Evolutionary conservation across 2,888 invertebrate species (phyloP).

Genomic region (Calliphora vomitoria): DNA sequence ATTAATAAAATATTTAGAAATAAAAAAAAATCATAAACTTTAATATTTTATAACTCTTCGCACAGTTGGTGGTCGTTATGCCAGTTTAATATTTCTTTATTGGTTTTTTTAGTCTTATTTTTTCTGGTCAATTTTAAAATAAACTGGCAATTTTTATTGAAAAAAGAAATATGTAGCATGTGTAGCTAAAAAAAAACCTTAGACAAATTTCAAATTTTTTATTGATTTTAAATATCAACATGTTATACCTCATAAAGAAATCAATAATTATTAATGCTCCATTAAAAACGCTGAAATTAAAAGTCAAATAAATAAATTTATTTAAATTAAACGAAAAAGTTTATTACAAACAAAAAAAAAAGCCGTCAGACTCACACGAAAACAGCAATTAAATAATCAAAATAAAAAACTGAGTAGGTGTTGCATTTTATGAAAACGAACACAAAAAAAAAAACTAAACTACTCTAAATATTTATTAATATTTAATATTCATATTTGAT

Average conservation of each 20-base stretch:
- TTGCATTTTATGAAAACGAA: background rate
- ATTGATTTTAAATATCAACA: conserved; percentile 5
- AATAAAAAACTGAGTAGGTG: conserved; percentile 26
- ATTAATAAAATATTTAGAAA: background rate
- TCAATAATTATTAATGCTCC: conserved; percentile 13
- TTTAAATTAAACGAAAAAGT: background rate
- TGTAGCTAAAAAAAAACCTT: background rate
- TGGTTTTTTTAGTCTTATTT: background rate
- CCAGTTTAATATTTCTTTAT: conserved; percentile 11
- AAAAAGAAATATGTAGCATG: too few species aligned
- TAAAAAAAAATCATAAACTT: background rate
- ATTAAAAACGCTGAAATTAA: conserved; percentile 1
- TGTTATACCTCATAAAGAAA: conserved; percentile 17
- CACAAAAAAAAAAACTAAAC: background rate
- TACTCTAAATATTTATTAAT: conserved; percentile 17
- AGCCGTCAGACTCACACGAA: background rate
- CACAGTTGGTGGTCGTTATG: conserved; percentile 39
- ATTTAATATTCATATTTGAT: background rate
- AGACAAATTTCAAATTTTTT: background rate
- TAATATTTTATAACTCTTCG: background rate
- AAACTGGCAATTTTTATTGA: background rate
- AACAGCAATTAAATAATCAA: conserved; percentile 33
- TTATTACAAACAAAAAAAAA: background rate
- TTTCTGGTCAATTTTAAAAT: conserved; percentile 9
- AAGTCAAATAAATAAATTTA: conserved; percentile 45